These are phyloP conservation scores for Globodera rostochiensis DNA, from an alignment of 1,140 invertebrate genomes.

Conservation along the genomic window DNA sequence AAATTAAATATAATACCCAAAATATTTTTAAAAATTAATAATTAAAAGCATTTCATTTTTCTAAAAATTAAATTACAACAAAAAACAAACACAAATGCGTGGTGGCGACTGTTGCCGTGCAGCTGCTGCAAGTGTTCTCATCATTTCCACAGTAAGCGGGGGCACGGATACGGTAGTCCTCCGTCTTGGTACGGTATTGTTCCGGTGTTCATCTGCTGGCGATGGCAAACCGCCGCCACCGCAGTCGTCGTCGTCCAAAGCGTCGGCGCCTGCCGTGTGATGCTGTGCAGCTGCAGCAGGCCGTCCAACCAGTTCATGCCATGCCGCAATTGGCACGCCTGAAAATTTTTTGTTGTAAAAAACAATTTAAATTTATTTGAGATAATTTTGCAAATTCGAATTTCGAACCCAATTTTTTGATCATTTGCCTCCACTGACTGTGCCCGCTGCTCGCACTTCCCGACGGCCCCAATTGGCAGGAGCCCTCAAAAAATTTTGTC, in stretches of 20 bases:
- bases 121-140: not conserved
- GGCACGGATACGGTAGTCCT: not conserved
- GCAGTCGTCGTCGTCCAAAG: no score
- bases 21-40: no score
- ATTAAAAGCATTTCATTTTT: no score
- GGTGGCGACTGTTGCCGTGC: not conserved
- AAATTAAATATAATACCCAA: no score
- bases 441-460: slow-evolving; percentile 10
- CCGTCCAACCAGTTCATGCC: slow-evolving; percentile 10
- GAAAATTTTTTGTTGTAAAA: not conserved
- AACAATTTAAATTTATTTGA: not conserved
- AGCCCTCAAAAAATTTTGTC: not conserved
- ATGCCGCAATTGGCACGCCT: slow-evolving; percentile 13
- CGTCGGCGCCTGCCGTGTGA: no score
- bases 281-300: not conserved
- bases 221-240: no score
- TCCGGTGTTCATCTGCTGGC: not conserved
- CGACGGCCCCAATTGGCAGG: slow-evolving; percentile 19
- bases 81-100: no score
- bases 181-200: not conserved
- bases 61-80: no score
- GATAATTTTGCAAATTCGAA: not conserved
- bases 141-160: not conserved
- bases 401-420: slow-evolving; percentile 16
- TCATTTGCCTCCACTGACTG: slow-evolving; percentile 25